Conservation (phyloP, 2,113 vertebrate species). For the Cheilinus undulatus region DNA sequence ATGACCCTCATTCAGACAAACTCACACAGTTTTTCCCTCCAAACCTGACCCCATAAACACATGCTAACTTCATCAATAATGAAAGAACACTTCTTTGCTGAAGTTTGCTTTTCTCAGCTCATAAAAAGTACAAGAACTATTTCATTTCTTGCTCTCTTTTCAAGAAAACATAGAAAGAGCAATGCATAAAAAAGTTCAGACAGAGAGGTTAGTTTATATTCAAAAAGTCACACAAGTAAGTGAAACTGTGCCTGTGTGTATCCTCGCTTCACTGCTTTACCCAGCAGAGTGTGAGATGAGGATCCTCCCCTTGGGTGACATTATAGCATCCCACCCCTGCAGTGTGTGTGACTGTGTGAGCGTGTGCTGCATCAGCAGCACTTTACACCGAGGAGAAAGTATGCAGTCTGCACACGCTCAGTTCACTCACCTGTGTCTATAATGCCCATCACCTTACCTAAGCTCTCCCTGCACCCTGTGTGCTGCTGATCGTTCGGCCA, state of each 20-base stretch:
- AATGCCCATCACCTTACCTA: constrained; percentile 20
- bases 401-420: constrained; percentile 24
- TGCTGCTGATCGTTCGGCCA: constrained; percentile 6
- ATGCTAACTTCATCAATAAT: background rate
- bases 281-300: constrained; percentile 59
- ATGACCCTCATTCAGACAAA: constrained; percentile 37
- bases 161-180: background rate
- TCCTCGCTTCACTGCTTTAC: constrained; percentile 38
- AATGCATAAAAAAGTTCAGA: background rate
- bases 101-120: background rate
- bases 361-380: constrained; percentile 59
- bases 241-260: constrained; percentile 6
- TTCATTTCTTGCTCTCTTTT: background rate
- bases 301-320: constrained; percentile 52
- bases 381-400: constrained; percentile 42
- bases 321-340: constrained; percentile 48
- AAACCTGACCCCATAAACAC: constrained; percentile 34
- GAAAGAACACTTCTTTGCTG: constrained; percentile 1
- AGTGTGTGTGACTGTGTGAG: constrained; percentile 27
- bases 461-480: background rate
- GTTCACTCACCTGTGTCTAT: constrained; percentile 17
- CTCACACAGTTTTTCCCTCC: constrained; percentile 9
- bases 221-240: background rate
- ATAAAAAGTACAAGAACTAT: background rate
- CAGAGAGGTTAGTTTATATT: background rate